Base-by-base conservation (phyloP, 2,113 vertebrate genomes). In the Colius striatus region DNA sequence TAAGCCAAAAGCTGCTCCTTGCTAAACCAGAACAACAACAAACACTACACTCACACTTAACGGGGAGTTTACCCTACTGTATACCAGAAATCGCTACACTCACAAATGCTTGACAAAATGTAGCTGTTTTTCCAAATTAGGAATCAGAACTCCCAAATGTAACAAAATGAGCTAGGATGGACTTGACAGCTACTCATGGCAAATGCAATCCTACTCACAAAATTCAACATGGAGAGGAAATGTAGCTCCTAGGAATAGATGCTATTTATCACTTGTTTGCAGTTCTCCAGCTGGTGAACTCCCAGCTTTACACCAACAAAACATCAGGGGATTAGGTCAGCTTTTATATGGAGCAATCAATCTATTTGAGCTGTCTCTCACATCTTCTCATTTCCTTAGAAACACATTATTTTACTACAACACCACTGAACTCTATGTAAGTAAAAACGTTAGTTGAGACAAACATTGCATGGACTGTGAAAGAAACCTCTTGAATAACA, bases 221-320 rank as follows among this genome's bases (percentile, higher is more conserved):
- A 79, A 68, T 61, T 79, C 67, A 82, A 25, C 48, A 55, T 1
- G 2, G 25, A 62, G 36, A 90, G 50, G 50, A 93, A 87, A 93
- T 87, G 53, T 30, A 95, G 66, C 55, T 88, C 54, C 55, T n/a
- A 88, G 81, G 54, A 93, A 90, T 62, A 90, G 75, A 43, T 70
- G 26, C 7, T 76, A 47, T 86, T 79, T 90, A 62, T 85, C 8
- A 53, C 60, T 90, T 92, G 22, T 61, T 92, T 86, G 51, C 48
- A 76, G 47, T 74, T 87, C 45, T 30, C 25, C 82, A 84, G 62
- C 36, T 73, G 82, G 83, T 94, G 58, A 80, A 2, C 26, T 89
- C 70, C 26, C 85, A 84, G 45, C n/a, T 85, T 38, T 66, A 85
- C 10, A 80, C 19, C 54, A 91, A n/a, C 55, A 58, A 86, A 90